phyloP scores from a whole-genome alignment of 2,113 vertebrate species.

The Centropristis striata region DNA sequence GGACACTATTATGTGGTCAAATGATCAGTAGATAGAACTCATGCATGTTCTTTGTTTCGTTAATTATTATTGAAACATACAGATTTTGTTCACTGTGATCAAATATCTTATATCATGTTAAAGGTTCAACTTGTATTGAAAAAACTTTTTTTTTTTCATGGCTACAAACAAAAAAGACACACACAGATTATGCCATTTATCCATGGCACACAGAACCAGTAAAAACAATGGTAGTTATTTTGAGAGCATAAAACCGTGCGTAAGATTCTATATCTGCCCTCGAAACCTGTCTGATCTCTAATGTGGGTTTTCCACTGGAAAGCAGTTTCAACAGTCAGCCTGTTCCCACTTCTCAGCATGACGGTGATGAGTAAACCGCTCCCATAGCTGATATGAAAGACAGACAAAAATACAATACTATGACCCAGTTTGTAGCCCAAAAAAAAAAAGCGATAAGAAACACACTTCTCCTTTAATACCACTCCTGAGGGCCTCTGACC shows the following conservation, averaged over 20 bases:
- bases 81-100: too few relatives aligned
- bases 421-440: conserved; percentile 29
- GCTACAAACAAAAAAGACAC: too few relatives aligned
- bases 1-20: too few relatives aligned
- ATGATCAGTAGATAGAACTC: too few relatives aligned
- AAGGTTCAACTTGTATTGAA: too few relatives aligned
- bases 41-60: too few relatives aligned
- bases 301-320: background rate
- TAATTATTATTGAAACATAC: too few relatives aligned
- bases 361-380: conserved; percentile 13
- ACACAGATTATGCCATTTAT: too few relatives aligned
- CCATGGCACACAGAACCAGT: too few relatives aligned
- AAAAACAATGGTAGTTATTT: background rate
- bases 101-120: too few relatives aligned
- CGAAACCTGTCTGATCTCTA: conserved; percentile 4
- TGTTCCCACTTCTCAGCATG: conserved; percentile 1
- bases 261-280: conserved; percentile 19
- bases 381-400: conserved; percentile 13
- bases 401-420: conserved; percentile 22
- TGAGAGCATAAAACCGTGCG: background rate
- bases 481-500: conserved; percentile 18
- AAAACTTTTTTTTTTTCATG: too few relatives aligned
- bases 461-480: background rate
- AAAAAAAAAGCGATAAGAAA: background rate
- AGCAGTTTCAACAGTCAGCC: background rate